These are phyloP conservation scores for Drosophila setosimentum DNA, from an alignment of 2,888 invertebrate genomes.

Conservation along the genomic window DNA sequence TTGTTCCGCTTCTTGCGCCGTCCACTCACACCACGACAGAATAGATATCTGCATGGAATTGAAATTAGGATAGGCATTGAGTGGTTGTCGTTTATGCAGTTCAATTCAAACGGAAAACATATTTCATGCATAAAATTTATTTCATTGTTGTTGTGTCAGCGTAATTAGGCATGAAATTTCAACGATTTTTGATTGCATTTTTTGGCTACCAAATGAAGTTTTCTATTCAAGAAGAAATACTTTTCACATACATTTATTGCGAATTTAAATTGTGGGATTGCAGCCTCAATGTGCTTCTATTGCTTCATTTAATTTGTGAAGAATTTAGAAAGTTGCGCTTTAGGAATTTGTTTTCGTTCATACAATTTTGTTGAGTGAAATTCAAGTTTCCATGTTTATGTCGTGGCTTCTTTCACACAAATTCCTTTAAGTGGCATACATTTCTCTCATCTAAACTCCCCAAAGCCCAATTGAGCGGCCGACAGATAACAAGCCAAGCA, in stretches of 20 bases:
- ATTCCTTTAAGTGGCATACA: neutral
- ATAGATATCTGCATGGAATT: slow-evolving; percentile 77
- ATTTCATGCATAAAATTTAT: neutral
- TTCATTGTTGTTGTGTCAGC: neutral
- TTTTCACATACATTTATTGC: neutral
- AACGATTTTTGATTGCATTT: slow-evolving; percentile 4
- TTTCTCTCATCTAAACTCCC: neutral
- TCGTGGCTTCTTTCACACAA: neutral
- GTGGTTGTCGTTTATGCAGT: neutral
- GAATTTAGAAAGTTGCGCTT: neutral
- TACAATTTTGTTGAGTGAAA: neutral
- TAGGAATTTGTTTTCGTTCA: neutral
- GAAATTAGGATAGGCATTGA: neutral
- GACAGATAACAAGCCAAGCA: neutral
- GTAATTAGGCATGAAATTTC: neutral
- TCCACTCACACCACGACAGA: slow-evolving; percentile 80
- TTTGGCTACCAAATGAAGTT: neutral
- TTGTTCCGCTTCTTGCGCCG: slow-evolving; percentile 80
- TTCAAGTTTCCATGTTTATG: neutral
- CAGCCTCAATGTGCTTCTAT: neutral
- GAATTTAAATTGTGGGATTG: neutral
- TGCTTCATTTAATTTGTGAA: neutral
- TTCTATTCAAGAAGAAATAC: neutral
- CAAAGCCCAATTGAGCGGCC: neutral
- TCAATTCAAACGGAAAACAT: neutral